Evolutionary conservation across 1,140 invertebrate species (phyloP).

Genomic region (Aphelenchoides fujianensis): DNA sequence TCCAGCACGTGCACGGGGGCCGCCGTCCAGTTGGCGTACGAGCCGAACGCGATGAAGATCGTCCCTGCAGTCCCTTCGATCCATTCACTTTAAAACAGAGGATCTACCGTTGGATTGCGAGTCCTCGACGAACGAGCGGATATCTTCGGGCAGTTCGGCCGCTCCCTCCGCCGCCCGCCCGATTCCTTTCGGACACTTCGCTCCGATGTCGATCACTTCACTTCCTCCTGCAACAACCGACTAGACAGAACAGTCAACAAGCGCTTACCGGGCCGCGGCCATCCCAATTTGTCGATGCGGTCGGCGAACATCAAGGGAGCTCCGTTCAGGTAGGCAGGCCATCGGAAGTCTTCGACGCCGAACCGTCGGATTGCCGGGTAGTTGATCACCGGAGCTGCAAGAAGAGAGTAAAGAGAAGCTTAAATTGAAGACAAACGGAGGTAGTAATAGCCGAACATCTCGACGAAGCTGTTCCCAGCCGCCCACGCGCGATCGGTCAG

Average conservation of each 20-base stretch:
- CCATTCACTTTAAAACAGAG: too few species aligned
- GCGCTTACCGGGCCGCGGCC: not conserved
- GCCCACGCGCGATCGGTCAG: not conserved
- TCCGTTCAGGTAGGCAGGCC: not conserved
- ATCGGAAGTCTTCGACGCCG: slow-evolving; percentile 4
- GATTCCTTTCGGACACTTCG: not conserved
- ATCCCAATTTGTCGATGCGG: not conserved
- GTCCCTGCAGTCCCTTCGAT: slow-evolving; percentile 43
- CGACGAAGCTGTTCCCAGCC: not conserved
- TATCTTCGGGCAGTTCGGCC: not conserved
- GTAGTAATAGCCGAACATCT: slow-evolving; percentile 4
- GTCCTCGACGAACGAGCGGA: slow-evolving; percentile 30
- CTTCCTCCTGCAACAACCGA: not conserved
- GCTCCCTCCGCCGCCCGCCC: too few species aligned
- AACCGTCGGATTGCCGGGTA: not conserved
- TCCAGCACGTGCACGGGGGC: slow-evolving; percentile 39
- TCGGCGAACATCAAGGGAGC: slow-evolving; percentile 1
- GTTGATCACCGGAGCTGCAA: not conserved
- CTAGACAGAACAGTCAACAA: too few species aligned
- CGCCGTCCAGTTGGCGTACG: slow-evolving; percentile 37
- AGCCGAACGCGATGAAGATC: slow-evolving; percentile 51
- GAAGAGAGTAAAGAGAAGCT: not conserved
- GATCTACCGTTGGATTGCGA: slow-evolving; percentile 17
- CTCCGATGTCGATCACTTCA: slow-evolving; percentile 14
- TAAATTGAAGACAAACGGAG: not conserved